Evolutionary conservation across 2,113 vertebrate species (phyloP).

Genomic region (Mustelus asterias): DNA sequence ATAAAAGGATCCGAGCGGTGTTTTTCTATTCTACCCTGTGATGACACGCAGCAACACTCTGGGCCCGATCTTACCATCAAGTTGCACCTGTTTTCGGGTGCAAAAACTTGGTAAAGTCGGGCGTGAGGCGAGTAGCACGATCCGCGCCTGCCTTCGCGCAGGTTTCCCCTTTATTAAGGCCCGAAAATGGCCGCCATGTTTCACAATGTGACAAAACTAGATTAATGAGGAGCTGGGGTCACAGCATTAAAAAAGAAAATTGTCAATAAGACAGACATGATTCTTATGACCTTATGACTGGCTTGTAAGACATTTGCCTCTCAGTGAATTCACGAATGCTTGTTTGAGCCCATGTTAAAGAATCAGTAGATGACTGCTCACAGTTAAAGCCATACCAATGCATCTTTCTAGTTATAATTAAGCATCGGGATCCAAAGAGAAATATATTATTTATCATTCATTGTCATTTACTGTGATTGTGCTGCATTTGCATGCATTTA

Average conservation of each 20-base stretch:
- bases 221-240: conserved; percentile 36
- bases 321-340: conserved; percentile 27
- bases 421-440: conserved; percentile 15
- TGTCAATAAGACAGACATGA: conserved; percentile 31
- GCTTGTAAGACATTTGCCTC: conserved; percentile 22
- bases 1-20: too few relatives aligned
- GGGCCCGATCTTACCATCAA: too few relatives aligned
- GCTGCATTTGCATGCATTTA: too few relatives aligned
- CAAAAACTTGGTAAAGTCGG: too few relatives aligned
- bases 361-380: conserved; percentile 21
- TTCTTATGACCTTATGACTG: conserved; percentile 36
- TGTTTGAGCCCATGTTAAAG: conserved; percentile 1
- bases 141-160: too few relatives aligned
- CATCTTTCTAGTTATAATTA: conserved; percentile 36
- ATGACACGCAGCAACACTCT: too few relatives aligned
- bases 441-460: conserved; percentile 37
- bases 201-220: conserved; percentile 29
- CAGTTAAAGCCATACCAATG: conserved; percentile 19
- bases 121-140: too few relatives aligned
- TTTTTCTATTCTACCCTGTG: too few relatives aligned
- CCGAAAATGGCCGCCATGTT: too few relatives aligned
- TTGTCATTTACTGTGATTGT: conserved; percentile 33
- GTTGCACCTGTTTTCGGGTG: too few relatives aligned
- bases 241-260: conserved; percentile 27
- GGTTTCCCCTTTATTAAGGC: too few relatives aligned